Evolutionary conservation across 2,888 invertebrate genomes (phyloP).

Genomic region (Nephrotoma appendiculata): DNA sequence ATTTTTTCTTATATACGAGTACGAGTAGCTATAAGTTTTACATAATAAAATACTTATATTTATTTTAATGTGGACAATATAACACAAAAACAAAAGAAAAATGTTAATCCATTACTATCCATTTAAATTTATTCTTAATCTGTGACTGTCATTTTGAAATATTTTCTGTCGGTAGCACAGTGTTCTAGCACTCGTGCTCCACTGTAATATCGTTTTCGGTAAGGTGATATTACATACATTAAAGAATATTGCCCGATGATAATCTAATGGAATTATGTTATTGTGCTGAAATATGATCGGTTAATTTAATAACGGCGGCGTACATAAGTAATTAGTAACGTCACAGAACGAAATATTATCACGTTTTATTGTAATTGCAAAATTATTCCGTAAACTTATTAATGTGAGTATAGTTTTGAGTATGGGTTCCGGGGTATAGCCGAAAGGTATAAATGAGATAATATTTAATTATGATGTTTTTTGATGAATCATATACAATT

Average conservation of each 20-base stretch:
- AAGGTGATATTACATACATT: neutral
- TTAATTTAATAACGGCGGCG: neutral
- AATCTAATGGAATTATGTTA: neutral
- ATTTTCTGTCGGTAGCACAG: neutral
- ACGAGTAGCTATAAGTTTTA: neutral
- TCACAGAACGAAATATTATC: neutral
- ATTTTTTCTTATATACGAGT: neutral
- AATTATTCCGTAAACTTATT: neutral
- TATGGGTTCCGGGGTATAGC: neutral
- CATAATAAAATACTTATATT: neutral
- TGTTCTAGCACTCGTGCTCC: neutral
- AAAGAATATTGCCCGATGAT: neutral
- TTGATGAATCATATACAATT: too few species aligned
- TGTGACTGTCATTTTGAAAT: neutral
- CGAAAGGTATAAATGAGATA: neutral
- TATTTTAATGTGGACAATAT: neutral
- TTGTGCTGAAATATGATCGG: neutral
- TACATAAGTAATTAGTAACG: neutral
- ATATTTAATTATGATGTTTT: too few species aligned
- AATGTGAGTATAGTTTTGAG: neutral
- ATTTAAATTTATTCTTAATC: neutral
- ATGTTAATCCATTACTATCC: neutral
- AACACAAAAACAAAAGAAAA: neutral
- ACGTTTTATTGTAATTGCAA: neutral
- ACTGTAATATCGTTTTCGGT: neutral